Conservation (phyloP, 2,888 invertebrate genomes). For the Choristoneura rosaceana region DNA sequence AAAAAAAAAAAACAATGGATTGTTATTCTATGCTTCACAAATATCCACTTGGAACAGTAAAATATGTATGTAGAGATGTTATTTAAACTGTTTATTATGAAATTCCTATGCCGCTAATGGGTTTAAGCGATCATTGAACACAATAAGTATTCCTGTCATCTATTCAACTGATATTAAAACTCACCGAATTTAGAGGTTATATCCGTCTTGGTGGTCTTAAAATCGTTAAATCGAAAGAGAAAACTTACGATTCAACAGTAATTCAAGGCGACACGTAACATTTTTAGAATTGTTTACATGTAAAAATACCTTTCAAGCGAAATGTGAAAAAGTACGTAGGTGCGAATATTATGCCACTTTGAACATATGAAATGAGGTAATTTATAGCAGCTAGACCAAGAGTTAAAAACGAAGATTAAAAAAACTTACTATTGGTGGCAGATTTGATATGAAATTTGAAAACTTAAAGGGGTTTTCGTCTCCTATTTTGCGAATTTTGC, state of each 20-base stretch:
- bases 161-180: constrained; percentile 34
- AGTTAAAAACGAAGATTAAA: constrained; percentile 44
- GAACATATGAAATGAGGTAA: constrained; percentile 1
- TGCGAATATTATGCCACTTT: constrained; percentile 16
- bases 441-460: constrained; percentile 84
- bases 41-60: not conserved
- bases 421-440: constrained; percentile 82
- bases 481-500: constrained; percentile 84
- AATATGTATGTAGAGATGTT: not conserved
- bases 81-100: not conserved
- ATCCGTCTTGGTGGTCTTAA: constrained; percentile 10
- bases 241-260: constrained; percentile 21
- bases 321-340: constrained; percentile 24
- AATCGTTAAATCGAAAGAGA: not conserved
- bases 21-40: not conserved
- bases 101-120: not conserved
- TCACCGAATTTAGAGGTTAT: constrained; percentile 37
- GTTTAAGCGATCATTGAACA: not conserved
- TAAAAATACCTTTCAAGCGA: constrained; percentile 24
- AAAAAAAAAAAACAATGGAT: not conserved
- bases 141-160: constrained; percentile 14
- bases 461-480: constrained; percentile 84
- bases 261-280: constrained; percentile 22
- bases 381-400: not conserved
- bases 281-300: constrained; percentile 33